phyloP scores from a whole-genome alignment of 1,140 invertebrate species.

The Panulirus ornatus region DNA sequence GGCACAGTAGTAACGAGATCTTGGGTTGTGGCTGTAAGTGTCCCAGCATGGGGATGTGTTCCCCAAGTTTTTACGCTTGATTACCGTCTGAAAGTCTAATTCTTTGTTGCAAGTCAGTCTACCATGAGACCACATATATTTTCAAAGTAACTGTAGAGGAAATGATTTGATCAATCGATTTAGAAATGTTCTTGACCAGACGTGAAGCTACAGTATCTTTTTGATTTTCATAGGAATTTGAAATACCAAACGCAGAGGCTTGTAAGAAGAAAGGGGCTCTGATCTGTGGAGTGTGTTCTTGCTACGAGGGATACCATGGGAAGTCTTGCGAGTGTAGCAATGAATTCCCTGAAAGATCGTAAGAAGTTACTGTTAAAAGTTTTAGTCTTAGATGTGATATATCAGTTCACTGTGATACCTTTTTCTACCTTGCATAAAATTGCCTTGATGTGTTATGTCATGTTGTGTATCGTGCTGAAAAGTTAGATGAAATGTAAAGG shows the following conservation, averaged over 20 bases:
- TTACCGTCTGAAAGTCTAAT: neutral
- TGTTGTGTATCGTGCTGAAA: no score
- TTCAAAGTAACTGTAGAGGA: neutral
- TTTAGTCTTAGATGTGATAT: no score
- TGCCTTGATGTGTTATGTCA: no score
- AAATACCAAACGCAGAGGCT: no score
- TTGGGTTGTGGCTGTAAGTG: no score
- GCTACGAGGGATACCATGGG: neutral
- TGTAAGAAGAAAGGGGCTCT: neutral
- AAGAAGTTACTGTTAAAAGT: no score
- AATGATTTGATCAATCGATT: neutral
- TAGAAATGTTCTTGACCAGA: neutral
- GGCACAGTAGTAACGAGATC: no score
- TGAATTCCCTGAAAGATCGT: neutral
- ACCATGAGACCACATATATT: neutral
- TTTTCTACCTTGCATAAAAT: no score
- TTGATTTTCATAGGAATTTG: neutral
- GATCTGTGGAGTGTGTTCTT: constrained; percentile 9
- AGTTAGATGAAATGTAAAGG: no score
- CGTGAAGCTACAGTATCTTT: neutral
- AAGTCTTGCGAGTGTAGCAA: constrained; percentile 1
- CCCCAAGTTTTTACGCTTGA: no score
- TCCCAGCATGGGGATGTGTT: no score
- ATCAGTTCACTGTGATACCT: no score
- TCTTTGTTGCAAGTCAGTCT: neutral